These are phyloP conservation scores for Peromyscus leucopus DNA, from an alignment of 2,113 vertebrate species.

Conservation along the genomic window DNA sequence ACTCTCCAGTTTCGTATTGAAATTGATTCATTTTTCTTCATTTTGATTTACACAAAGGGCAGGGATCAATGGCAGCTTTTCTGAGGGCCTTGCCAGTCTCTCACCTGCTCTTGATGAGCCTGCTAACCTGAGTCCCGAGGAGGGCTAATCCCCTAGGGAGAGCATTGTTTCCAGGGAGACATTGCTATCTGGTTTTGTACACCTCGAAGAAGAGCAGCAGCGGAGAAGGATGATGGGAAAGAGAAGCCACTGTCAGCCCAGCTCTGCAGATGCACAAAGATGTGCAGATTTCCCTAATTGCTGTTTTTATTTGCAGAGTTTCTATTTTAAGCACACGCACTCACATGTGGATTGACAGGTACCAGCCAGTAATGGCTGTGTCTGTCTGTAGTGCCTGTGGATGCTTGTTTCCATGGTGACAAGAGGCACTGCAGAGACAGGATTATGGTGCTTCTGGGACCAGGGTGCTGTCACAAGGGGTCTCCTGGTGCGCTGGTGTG, in stretches of 20 bases:
- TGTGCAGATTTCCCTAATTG: slow-evolving; percentile 64
- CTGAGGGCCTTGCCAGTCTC: neutral
- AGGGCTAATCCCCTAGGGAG: neutral
- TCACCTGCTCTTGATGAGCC: slow-evolving; percentile 41
- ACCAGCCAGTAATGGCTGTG: slow-evolving; percentile 30
- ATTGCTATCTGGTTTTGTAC: neutral
- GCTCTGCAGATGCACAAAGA: neutral
- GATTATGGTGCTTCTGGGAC: slow-evolving; percentile 1
- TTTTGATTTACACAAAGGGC: neutral
- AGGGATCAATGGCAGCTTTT: slow-evolving; percentile 5
- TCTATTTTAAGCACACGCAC: slow-evolving; percentile 71
- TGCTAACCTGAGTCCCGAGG: neutral
- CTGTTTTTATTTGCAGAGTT: slow-evolving; percentile 68
- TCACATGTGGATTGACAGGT: slow-evolving; percentile 39
- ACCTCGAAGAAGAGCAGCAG: neutral
- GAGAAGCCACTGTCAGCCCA: slow-evolving; percentile 22
- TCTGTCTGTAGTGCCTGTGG: slow-evolving; percentile 64
- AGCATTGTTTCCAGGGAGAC: slow-evolving; percentile 16
- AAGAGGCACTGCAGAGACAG: slow-evolving; percentile 42
- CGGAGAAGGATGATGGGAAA: neutral
- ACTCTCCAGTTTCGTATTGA: neutral
- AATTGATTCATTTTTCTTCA: neutral
- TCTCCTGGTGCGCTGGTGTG: neutral
- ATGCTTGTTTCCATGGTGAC: slow-evolving; percentile 69
- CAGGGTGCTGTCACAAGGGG: neutral